Evolutionary conservation across 2,113 vertebrate genomes (phyloP).

Genomic region (Austrofundulus limnaeus): DNA sequence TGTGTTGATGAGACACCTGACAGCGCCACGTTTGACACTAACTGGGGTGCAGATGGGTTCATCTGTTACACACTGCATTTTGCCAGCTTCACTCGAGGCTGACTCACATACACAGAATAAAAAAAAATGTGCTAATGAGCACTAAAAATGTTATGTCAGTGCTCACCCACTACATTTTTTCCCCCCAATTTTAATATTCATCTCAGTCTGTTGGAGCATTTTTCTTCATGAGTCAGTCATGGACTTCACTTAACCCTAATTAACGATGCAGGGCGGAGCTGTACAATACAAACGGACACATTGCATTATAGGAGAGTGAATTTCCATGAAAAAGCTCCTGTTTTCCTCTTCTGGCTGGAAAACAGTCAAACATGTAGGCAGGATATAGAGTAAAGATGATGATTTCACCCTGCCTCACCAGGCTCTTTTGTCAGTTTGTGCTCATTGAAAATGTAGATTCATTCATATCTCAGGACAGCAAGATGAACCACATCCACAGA

Average conservation of each 20-base stretch:
- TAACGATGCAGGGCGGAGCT: not conserved
- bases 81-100: conserved; percentile 52
- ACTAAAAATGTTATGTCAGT: conserved; percentile 2
- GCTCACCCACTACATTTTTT: not conserved
- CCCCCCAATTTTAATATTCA: not conserved
- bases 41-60: conserved; percentile 68
- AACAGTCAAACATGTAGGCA: conserved; percentile 10
- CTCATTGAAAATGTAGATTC: conserved; percentile 32
- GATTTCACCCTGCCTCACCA: conserved; percentile 11
- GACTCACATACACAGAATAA: conserved; percentile 18
- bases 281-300: not conserved
- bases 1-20: conserved; percentile 71
- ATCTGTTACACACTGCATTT: conserved; percentile 45
- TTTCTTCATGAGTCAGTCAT: conserved; percentile 1
- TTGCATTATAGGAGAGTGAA: not conserved
- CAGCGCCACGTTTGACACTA: conserved; percentile 42
- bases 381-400: conserved; percentile 28
- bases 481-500: conserved; percentile 37
- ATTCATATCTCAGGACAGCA: conserved; percentile 27
- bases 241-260: not conserved
- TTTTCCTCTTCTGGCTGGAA: not conserved
- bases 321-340: conserved; percentile 1
- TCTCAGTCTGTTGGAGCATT: conserved; percentile 3
- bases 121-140: conserved; percentile 9
- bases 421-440: conserved; percentile 21